These are phyloP conservation scores for Passer montanus DNA, from an alignment of 2,113 vertebrate species.

Conservation along the genomic window DNA sequence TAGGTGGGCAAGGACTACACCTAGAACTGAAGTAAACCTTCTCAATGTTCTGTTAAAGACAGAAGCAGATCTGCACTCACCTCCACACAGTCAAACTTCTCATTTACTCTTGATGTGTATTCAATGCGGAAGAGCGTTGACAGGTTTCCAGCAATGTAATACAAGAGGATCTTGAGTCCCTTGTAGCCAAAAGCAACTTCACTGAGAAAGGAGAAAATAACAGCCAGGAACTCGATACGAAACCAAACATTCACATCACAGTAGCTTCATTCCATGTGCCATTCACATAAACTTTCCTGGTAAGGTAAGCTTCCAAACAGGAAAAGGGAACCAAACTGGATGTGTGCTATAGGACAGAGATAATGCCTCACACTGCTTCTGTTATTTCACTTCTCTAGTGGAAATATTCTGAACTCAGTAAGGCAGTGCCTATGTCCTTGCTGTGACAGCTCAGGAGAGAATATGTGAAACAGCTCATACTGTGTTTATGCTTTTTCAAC, in stretches of 20 bases:
- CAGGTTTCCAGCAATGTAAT: constrained; percentile 92
- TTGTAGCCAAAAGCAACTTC: constrained; percentile 98
- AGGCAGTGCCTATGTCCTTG: neutral
- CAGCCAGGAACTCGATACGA: neutral
- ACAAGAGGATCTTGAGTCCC: constrained; percentile 94
- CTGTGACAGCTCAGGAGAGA: neutral
- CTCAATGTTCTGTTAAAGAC: neutral
- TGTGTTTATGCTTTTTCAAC: neutral
- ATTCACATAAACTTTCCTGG: neutral
- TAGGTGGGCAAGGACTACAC: neutral
- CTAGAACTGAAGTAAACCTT: neutral
- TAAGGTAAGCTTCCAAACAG: neutral
- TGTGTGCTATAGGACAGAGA: neutral
- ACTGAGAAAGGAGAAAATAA: constrained; percentile 70
- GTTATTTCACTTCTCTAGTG: neutral
- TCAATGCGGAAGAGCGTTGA: constrained; percentile 93
- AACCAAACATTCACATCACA: neutral
- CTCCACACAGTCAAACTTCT: constrained; percentile 94
- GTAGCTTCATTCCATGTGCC: neutral
- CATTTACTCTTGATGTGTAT: constrained; percentile 90
- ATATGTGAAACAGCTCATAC: neutral
- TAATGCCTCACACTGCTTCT: neutral
- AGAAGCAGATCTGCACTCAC: constrained; percentile 72
- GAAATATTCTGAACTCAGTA: neutral
- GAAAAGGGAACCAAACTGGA: neutral